A percentile compares a stretch with the other conserved stretches of the same genome.
phyloP scores from a whole-genome alignment of 2,113 vertebrate genomes.

The Scopus umbretta region DNA sequence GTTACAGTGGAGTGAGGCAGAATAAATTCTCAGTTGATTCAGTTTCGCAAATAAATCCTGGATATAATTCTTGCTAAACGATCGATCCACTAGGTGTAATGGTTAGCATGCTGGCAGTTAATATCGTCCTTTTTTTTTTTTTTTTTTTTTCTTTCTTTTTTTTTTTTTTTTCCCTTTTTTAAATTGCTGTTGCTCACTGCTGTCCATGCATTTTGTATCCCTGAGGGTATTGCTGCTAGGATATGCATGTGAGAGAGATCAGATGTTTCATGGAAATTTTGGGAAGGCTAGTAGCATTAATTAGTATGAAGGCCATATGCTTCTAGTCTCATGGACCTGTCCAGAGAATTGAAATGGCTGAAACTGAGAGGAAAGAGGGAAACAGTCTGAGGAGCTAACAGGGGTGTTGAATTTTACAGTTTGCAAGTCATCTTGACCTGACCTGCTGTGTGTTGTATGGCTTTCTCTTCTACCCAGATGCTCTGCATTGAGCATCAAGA shows the following conservation, averaged over 20 bases:
- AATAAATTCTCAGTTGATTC: background rate
- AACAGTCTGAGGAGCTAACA: background rate
- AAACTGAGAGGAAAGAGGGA: background rate
- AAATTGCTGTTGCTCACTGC: background rate
- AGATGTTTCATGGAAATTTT: background rate
- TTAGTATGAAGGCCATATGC: background rate
- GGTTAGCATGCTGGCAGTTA: background rate
- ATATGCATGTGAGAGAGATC: background rate
- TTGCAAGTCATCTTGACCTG: background rate
- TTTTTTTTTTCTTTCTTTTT: no score
- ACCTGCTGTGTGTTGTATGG: background rate
- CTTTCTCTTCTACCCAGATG: background rate
- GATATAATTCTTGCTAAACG: background rate
- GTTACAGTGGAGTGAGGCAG: background rate
- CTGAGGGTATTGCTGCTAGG: background rate
- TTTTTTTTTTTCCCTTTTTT: background rate
- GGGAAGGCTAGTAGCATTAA: background rate
- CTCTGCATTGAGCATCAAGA: background rate
- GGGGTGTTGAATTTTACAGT: background rate
- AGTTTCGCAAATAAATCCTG: background rate
- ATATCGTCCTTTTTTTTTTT: background rate
- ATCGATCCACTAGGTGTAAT: background rate
- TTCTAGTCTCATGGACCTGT: background rate
- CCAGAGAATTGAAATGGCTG: background rate
- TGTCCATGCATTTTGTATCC: background rate